Evolutionary conservation across 2,888 invertebrate genomes (phyloP).

Genomic region (Chrysolina oricalcia): DNA sequence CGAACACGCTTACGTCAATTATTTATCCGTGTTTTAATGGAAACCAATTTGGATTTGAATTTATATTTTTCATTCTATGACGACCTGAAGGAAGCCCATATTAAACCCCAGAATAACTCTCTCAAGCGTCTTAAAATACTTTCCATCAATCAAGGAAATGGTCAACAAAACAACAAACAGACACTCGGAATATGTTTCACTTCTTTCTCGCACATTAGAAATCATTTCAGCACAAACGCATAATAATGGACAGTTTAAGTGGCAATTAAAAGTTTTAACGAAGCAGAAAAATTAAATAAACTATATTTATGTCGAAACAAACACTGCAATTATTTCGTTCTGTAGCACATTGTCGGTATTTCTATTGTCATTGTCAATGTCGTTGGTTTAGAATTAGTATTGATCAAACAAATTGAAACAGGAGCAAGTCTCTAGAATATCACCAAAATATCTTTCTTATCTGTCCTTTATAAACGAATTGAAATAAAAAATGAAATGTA

Average conservation of each 20-base stretch:
- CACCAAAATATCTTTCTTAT: too few relatives aligned
- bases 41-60: too few relatives aligned
- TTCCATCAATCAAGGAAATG: not conserved
- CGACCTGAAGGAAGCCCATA: too few relatives aligned
- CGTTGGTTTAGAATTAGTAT: too few relatives aligned
- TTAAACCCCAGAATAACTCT: not conserved
- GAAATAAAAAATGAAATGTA: too few relatives aligned
- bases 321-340: not conserved
- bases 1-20: too few relatives aligned
- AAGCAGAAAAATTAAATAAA: conserved; percentile 6
- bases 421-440: too few relatives aligned
- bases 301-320: not conserved
- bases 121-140: not conserved
- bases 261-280: not conserved
- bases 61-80: too few relatives aligned
- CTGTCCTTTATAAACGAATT: too few relatives aligned
- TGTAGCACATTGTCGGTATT: not conserved
- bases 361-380: too few relatives aligned
- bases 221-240: conserved; percentile 2
- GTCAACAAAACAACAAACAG: not conserved
- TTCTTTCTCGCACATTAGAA: not conserved
- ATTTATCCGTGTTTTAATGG: too few relatives aligned
- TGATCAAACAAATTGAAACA: too few relatives aligned
- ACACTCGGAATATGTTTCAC: not conserved
- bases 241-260: not conserved